phyloP scores from a whole-genome alignment of 2,797 vertebrate genomes.

The Alcedo atthis region DNA sequence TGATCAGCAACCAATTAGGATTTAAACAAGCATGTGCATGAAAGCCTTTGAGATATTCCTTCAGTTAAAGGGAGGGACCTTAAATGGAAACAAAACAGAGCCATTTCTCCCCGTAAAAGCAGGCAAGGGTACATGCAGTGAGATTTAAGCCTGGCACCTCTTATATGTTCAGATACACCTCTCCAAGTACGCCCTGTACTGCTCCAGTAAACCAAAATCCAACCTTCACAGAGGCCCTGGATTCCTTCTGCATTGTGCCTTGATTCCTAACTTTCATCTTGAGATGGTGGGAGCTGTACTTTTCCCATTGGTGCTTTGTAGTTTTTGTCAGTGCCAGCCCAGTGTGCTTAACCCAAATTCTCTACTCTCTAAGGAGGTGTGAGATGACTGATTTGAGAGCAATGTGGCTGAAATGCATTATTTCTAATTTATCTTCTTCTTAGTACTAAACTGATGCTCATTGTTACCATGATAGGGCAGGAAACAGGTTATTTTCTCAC shows the following conservation, averaged over 20 bases:
- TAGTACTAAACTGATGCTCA: slow-evolving; percentile 18
- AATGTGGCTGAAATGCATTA: background rate
- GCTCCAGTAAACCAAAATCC: background rate
- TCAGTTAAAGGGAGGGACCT: background rate
- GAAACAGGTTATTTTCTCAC: slow-evolving; percentile 16
- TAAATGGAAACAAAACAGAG: background rate
- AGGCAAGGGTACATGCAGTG: rapidly evolving
- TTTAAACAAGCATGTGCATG: background rate
- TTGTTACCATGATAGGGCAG: background rate
- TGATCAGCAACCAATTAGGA: background rate
- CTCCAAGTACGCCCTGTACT: background rate
- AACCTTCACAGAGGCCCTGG: background rate
- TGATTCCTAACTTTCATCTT: background rate
- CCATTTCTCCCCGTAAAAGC: background rate
- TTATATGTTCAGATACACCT: background rate
- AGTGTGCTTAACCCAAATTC: slow-evolving; percentile 29
- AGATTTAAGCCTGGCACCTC: background rate
- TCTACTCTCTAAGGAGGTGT: background rate
- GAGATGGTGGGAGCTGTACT: background rate
- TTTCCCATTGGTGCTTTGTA: background rate
- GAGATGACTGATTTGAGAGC: slow-evolving; percentile 8
- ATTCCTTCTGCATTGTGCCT: background rate
- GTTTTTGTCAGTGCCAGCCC: background rate
- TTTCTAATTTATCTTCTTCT: slow-evolving; percentile 31
- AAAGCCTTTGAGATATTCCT: background rate